These are phyloP conservation scores for Diabrotica balteata DNA, from an alignment of 2,888 invertebrate genomes.

Conservation along the genomic window DNA sequence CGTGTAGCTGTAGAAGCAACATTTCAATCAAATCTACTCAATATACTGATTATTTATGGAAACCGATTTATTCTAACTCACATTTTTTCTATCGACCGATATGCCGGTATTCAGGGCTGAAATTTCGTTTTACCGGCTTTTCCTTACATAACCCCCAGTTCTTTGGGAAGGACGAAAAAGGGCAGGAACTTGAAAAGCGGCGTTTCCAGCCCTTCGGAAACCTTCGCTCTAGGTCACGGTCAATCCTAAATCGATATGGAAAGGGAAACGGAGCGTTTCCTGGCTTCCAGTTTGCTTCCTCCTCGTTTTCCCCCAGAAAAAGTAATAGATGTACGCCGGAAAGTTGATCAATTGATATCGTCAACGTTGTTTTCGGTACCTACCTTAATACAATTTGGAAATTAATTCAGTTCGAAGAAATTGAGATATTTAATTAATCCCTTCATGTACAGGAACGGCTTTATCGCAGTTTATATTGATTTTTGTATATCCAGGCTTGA, in stretches of 20 bases:
- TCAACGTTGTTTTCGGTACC: neutral
- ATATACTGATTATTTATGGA: too few species aligned
- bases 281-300: constrained; percentile 6
- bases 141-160: constrained; percentile 19
- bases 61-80: too few species aligned
- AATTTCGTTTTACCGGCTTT: constrained; percentile 15
- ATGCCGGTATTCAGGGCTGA: neutral
- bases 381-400: neutral
- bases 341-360: neutral
- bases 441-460: neutral
- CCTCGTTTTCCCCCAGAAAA: constrained; percentile 8
- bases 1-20: too few species aligned
- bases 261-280: constrained; percentile 13
- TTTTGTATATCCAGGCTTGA: too few species aligned
- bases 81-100: constrained; percentile 1
- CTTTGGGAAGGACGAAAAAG: constrained; percentile 17
- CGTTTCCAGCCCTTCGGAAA: constrained; percentile 15
- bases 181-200: constrained; percentile 23
- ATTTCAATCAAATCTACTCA: too few species aligned
- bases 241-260: constrained; percentile 15
- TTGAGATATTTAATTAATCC: neutral
- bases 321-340: neutral
- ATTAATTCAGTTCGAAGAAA: neutral
- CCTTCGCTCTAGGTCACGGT: constrained; percentile 21
- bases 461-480: too few species aligned